phyloP scores from a whole-genome alignment of 2,888 invertebrate species.

The Myathropa florea region DNA sequence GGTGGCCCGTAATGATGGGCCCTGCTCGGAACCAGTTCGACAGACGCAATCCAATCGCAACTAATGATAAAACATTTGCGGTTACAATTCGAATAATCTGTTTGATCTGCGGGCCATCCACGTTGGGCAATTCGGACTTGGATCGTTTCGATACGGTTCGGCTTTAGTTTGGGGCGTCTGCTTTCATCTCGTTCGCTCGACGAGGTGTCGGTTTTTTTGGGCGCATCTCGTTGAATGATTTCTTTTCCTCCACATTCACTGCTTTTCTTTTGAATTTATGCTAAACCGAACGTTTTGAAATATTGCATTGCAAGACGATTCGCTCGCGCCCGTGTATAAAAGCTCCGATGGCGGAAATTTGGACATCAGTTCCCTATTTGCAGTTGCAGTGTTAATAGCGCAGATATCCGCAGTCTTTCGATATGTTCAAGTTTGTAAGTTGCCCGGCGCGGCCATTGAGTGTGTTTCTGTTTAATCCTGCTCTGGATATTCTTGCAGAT shows the following conservation, averaged over 20 bases:
- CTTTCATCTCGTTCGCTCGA: neutral
- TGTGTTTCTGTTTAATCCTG: neutral
- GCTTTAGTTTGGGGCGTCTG: neutral
- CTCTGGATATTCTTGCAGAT: slow-evolving; percentile 56
- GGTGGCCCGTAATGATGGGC: neutral
- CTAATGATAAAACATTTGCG: neutral
- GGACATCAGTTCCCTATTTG: slow-evolving; percentile 30
- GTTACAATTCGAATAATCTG: neutral
- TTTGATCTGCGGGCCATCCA: neutral
- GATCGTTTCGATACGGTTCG: neutral
- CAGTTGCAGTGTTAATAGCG: neutral
- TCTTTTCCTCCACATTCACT: neutral
- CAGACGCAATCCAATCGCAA: neutral
- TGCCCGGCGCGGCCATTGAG: neutral
- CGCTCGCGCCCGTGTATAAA: slow-evolving; percentile 23
- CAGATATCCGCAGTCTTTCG: neutral
- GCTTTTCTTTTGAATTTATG: slow-evolving; percentile 7
- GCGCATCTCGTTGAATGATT: neutral
- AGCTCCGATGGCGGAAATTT: slow-evolving; percentile 14
- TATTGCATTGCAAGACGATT: neutral
- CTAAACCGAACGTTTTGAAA: slow-evolving; percentile 13
- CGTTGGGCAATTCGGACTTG: neutral
- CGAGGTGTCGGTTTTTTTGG: neutral
- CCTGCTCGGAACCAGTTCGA: neutral
- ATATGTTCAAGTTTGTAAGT: slow-evolving; percentile 30